Percentiles rank a stretch among this genome's conserved stretches.
phyloP scores from a whole-genome alignment of 1,140 invertebrate species.

The Theocolax elegans region DNA sequence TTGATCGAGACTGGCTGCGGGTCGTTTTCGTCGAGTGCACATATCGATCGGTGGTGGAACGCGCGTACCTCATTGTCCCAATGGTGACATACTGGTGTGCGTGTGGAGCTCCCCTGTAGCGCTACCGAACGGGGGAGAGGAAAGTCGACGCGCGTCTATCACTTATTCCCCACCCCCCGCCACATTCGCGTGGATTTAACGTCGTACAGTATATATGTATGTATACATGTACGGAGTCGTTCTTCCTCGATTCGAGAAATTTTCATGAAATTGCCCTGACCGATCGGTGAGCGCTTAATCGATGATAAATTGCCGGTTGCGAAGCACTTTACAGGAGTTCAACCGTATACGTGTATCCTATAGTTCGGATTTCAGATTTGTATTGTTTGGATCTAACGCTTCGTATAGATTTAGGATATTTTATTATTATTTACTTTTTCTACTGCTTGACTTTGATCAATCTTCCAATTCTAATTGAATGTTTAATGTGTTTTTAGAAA shows the following conservation, averaged over 20 bases:
- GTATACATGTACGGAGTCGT: too few relatives aligned
- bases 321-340: neutral
- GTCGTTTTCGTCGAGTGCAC: conserved; percentile 60
- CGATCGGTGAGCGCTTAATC: conserved; percentile 60
- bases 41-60: conserved; percentile 60
- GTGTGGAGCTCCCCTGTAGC: conserved; percentile 45
- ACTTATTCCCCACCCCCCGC: too few relatives aligned
- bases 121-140: conserved; percentile 9
- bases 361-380: neutral
- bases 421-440: too few relatives aligned
- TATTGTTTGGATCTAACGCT: too few relatives aligned
- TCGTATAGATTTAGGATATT: too few relatives aligned
- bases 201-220: too few relatives aligned
- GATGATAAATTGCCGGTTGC: conserved; percentile 55
- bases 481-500: too few relatives aligned
- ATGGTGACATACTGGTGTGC: conserved; percentile 66
- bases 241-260: conserved; percentile 59
- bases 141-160: conserved; percentile 5
- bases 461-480: too few relatives aligned
- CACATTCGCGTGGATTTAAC: too few relatives aligned
- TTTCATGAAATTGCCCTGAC: conserved; percentile 61
- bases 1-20: conserved; percentile 57
- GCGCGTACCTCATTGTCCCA: conserved; percentile 40
- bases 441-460: too few relatives aligned
- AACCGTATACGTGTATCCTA: neutral